These are phyloP conservation scores for Drosophila lowei DNA, from an alignment of 1,140 invertebrate genomes.

Conservation along the genomic window DNA sequence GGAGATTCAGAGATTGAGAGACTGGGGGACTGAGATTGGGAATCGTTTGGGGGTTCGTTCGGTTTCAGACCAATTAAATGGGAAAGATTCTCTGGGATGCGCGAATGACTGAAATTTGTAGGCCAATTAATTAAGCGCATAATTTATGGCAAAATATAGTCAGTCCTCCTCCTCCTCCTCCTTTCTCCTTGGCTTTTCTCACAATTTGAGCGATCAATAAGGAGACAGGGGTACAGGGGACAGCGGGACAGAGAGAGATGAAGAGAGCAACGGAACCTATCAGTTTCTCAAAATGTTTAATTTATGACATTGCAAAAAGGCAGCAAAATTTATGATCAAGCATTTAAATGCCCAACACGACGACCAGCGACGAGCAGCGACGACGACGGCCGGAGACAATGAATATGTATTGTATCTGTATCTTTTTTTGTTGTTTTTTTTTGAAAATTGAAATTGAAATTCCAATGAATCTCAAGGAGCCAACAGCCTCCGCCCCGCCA, in stretches of 20 bases:
- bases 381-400: conserved; percentile 38
- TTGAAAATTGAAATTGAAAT: conserved; percentile 66
- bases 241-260: too few relatives aligned
- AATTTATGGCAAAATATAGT: conserved; percentile 70
- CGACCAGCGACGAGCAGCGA: conserved; percentile 17
- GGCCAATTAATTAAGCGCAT: conserved; percentile 79
- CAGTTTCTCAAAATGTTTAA: conserved; percentile 78
- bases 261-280: conserved; percentile 46
- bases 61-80: conserved; percentile 63
- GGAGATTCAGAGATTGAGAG: conserved; percentile 17
- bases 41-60: conserved; percentile 16
- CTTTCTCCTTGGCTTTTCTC: conserved; percentile 7
- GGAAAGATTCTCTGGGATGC: conserved; percentile 32
- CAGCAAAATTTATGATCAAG: conserved; percentile 64
- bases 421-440: conserved; percentile 18
- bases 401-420: conserved; percentile 62
- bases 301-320: conserved; percentile 73
- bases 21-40: conserved; percentile 18
- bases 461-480: conserved; percentile 75
- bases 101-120: conserved; percentile 52
- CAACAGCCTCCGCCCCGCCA: conserved; percentile 9
- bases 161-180: background rate
- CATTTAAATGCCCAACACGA: conserved; percentile 73
- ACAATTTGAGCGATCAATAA: conserved; percentile 57
- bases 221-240: conserved; percentile 20